Conservation (phyloP, 2,797 vertebrate genomes). For the Myotis myotis region DNA sequence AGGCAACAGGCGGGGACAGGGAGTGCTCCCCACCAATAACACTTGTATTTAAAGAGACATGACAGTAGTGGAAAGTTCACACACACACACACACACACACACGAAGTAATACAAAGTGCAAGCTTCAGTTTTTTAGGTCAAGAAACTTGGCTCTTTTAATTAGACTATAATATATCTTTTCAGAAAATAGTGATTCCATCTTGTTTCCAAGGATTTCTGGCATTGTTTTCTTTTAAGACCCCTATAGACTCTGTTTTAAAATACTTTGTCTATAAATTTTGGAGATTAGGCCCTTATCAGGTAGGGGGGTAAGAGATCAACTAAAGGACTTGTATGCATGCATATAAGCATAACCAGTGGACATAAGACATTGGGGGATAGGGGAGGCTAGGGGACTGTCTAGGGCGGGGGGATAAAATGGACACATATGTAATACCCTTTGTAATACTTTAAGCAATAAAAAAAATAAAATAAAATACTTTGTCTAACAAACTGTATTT, state of each 20-base stretch:
- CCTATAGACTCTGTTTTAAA: not conserved
- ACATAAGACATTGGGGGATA: too few relatives aligned
- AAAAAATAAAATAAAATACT: too few relatives aligned
- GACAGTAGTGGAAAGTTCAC: not conserved
- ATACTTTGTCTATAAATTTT: not conserved
- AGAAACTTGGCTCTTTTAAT: conserved; percentile 3
- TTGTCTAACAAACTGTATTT: not conserved
- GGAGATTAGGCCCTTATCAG: too few relatives aligned
- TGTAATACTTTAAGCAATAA: too few relatives aligned
- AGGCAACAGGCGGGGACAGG: not conserved
- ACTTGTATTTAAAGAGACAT: not conserved
- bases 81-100: not conserved
- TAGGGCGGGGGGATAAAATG: too few relatives aligned
- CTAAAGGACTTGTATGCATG: too few relatives aligned
- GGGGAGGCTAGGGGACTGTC: too few relatives aligned
- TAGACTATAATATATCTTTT: not conserved
- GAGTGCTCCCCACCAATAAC: not conserved
- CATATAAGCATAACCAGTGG: too few relatives aligned
- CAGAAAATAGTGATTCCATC: not conserved
- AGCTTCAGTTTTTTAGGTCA: not conserved
- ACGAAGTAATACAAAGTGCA: not conserved
- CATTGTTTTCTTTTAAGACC: not conserved
- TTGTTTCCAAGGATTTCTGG: not conserved
- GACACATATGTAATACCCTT: too few relatives aligned
- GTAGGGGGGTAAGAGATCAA: too few relatives aligned